Conservation (phyloP, 2,113 vertebrate genomes). For the Pavo muticus region DNA sequence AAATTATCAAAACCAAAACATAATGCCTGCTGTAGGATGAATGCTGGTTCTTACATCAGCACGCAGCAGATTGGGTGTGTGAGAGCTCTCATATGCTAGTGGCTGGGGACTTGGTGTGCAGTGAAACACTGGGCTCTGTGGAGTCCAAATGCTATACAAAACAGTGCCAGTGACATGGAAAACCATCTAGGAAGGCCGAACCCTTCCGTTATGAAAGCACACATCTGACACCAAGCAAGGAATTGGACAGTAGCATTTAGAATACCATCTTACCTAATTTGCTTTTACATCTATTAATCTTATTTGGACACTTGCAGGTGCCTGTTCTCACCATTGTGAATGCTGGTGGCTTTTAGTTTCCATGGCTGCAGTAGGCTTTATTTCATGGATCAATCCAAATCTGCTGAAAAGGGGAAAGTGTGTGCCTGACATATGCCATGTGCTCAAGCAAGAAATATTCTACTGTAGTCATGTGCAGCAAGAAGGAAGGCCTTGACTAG, state of each 20-base stretch:
- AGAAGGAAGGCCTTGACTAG: neutral
- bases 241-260: neutral
- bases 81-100: neutral
- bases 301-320: neutral
- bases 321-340: neutral
- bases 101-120: fast-evolving
- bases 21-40: fast-evolving
- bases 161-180: neutral
- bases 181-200: fast-evolving
- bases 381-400: neutral
- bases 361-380: neutral
- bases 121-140: neutral
- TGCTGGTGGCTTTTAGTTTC: neutral
- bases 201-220: fast-evolving
- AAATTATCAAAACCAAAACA: fast-evolving
- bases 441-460: neutral
- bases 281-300: neutral
- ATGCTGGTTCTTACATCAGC: fast-evolving
- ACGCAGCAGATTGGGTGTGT: fast-evolving
- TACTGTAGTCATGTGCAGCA: fast-evolving
- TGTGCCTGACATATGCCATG: neutral
- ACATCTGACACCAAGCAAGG: fast-evolving
- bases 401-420: neutral
- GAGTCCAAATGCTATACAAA: fast-evolving
- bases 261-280: neutral